phyloP scores from a whole-genome alignment of 2,797 vertebrate genomes.

The Limnodromus scolopaceus region DNA sequence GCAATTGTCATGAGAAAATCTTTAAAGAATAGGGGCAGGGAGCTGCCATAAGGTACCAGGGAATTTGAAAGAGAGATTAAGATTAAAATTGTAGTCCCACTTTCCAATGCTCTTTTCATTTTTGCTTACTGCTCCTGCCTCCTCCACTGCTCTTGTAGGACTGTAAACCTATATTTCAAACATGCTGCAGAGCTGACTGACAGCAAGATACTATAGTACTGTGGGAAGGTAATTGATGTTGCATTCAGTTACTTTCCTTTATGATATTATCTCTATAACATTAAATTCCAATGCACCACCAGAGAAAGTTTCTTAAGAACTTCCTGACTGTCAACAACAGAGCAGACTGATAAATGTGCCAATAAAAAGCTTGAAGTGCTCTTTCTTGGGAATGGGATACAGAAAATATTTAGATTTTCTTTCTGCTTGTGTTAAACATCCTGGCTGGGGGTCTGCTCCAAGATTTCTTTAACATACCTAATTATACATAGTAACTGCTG shows the following conservation, averaged over 20 bases:
- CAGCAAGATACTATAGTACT: neutral
- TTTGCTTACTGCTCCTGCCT: neutral
- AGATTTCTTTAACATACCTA: neutral
- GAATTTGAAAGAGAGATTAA: neutral
- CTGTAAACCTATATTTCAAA: neutral
- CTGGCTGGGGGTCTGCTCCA: neutral
- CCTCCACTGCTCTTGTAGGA: neutral
- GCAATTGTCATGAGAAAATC: neutral
- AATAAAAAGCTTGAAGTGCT: neutral
- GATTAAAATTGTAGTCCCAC: neutral
- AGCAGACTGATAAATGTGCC: neutral
- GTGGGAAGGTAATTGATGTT: constrained; percentile 13
- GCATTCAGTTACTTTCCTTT: neutral
- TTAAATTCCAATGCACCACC: constrained; percentile 1
- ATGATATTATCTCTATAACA: neutral
- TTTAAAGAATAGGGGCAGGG: neutral
- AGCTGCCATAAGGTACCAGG: neutral
- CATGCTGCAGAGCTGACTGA: neutral
- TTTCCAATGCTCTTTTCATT: neutral
- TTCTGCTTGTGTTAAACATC: neutral
- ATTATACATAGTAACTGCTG: neutral
- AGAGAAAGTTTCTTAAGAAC: neutral
- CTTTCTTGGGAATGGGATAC: neutral
- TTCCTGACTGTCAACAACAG: neutral
- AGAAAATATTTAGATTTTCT: neutral